These are phyloP conservation scores for Micromesistius poutassou DNA, from an alignment of 2,797 vertebrate genomes.

Conservation along the genomic window DNA sequence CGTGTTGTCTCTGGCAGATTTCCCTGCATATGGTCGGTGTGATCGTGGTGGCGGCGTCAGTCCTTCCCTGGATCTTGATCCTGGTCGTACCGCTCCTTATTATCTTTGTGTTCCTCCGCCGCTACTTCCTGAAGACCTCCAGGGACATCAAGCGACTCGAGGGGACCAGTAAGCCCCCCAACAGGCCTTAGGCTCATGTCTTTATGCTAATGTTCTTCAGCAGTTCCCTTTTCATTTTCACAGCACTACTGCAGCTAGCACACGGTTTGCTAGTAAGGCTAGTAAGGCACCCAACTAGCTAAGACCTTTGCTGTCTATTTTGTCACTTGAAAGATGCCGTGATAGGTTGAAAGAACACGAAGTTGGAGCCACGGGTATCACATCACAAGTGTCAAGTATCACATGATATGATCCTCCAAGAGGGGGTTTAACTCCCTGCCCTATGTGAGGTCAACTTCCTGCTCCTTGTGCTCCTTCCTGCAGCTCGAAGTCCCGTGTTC, in stretches of 20 bases:
- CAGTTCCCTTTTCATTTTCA: neutral
- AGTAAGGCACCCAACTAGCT: too few species aligned
- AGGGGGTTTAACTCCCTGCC: neutral
- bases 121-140: slow-evolving; percentile 85
- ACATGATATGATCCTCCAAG: neutral
- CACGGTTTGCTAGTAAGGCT: too few species aligned
- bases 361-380: too few species aligned
- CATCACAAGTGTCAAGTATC: neutral
- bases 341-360: neutral
- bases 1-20: slow-evolving; percentile 59
- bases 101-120: slow-evolving; percentile 76
- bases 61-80: slow-evolving; percentile 85
- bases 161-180: slow-evolving; percentile 77
- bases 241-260: neutral
- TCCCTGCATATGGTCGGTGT: slow-evolving; percentile 82
- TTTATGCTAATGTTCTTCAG: too few species aligned
- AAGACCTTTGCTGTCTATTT: neutral
- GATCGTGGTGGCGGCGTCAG: slow-evolving; percentile 76
- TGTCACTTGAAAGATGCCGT: neutral
- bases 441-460: neutral
- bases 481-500: slow-evolving; percentile 91
- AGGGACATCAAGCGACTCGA: slow-evolving; percentile 88
- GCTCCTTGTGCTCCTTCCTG: slow-evolving; percentile 12
- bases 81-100: slow-evolving; percentile 78
- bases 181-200: neutral